Evolutionary conservation across 64 coral and sea anemone genomes (phyloP), one percentile per base, ranked within the genome.

Genomic region (Pachyseris speciosa): DNA sequence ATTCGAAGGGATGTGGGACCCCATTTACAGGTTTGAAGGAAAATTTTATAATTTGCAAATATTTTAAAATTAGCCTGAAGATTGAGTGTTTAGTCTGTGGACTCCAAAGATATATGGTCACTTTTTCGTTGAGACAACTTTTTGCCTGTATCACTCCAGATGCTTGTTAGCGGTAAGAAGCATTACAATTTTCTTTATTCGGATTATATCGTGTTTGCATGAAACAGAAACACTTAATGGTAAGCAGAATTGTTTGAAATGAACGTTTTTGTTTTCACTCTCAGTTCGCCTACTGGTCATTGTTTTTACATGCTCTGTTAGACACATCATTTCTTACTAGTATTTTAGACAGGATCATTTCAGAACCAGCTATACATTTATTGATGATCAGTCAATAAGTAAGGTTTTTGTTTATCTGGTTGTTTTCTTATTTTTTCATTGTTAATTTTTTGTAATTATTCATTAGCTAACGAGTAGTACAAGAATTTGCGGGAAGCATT

Each of bases 401-500:
- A n/a, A n/a, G n/a, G n/a, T n/a, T n/a, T n/a, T n/a, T n/a, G n/a
- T n/a, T n/a, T n/a, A n/a, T n/a, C n/a, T n/a, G n/a, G n/a, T n/a
- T n/a, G n/a, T n/a, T n/a, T n/a, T n/a, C n/a, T n/a, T n/a, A n/a
- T n/a, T n/a, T n/a, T n/a, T n/a, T 44, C 10, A 7, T 68, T 16
- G 28, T 63, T 44, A 7, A 26, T 69, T 25, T 11, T 52, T n/a
- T n/a, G n/a, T n/a, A n/a, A 8, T 65, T 69, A 42, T 77, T 76
- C 76, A n/a, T 20, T 47, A 92, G 90, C 43, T 91, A 36, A 64
- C 90, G 50, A 32, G 41, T 37, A 84, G 83, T 67, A 91, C 90
- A 49, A 92, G 88, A 31, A 41, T 92, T 77, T 92, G 90, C 22
- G 83, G 79, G 8, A 85, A 41, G 61, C 68, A 92, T 41, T 92